Base-by-base conservation (phyloP, 2,113 vertebrate species). In the Pica pica region DNA sequence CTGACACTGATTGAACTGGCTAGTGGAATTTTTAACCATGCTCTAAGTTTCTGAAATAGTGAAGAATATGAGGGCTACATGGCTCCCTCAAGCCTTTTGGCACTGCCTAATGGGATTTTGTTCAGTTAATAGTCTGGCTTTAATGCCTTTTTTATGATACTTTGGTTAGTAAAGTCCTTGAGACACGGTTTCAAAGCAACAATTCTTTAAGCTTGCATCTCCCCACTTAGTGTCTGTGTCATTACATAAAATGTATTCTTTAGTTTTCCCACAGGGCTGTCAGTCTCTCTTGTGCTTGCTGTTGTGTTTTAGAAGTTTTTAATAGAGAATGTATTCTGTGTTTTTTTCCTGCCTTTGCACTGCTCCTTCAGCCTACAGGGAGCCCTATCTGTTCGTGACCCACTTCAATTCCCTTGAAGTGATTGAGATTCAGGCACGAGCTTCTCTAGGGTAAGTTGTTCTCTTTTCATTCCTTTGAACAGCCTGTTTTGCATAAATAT, bases 401-500 rank as follows among this genome's bases (percentile, higher is more conserved):
- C 99, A 99, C 97, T 99, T 99, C 98, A 99, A 99, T 98, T 99
- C 99, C 31, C 98, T 99, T 67, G 99, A 99, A 90, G 99, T 99
- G 59, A 98, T 99, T 4, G 99, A 99, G 98, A 98, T 99, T 90
- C 99, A 99, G 98, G 98, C 98, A 77, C 99, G 99, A 55, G 98
- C 98, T 64, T 98, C 99, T 79, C 96, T 99, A 59, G 98, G 99
- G 99, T 99, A 96, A 98, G 98, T 89, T 35, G 20, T 80, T 78
- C 49, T 60, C 60, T 35, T 27, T 57, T 10, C 10, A 39, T 75
- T 35, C 10, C 82, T 85, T 47, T 20, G 44, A 52, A 41, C 44
- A 94, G 76, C 28, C 7, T 18, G 37, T 53, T 79, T 64, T 76
- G 57, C 69, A 31, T 42, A 49, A 69, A 33, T 21, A 7, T 2